A percentile compares a stretch with the other conserved stretches of the same genome.
phyloP scores from a whole-genome alignment of 2,888 invertebrate genomes.

The Cybosia mesomella region DNA sequence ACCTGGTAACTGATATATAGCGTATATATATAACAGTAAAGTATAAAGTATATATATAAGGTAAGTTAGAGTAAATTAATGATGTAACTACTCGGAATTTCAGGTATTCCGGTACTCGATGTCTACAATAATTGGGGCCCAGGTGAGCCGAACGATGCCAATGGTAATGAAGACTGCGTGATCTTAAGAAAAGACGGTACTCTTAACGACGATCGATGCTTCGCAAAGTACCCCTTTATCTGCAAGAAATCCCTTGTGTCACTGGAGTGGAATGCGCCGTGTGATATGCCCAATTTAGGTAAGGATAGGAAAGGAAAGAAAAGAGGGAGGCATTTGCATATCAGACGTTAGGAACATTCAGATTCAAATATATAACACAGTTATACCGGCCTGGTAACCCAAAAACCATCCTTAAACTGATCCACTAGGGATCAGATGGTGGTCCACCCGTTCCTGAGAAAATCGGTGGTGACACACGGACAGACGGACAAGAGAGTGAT shows the following conservation, averaged over 20 bases:
- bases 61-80: not conserved
- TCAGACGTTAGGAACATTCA: too few species aligned
- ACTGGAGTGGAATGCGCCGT: slow-evolving; percentile 69
- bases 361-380: too few species aligned
- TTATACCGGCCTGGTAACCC: too few species aligned
- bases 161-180: slow-evolving; percentile 65
- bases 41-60: too few species aligned
- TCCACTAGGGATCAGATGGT: too few species aligned
- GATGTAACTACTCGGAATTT: slow-evolving; percentile 18
- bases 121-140: slow-evolving; percentile 69
- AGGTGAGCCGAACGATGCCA: slow-evolving; percentile 68
- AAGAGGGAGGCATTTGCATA: too few species aligned
- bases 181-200: slow-evolving; percentile 52
- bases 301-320: not conserved
- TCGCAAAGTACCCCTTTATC: slow-evolving; percentile 63
- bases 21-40: too few species aligned
- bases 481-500: too few species aligned
- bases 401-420: too few species aligned
- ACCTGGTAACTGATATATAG: too few species aligned
- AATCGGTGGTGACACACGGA: too few species aligned
- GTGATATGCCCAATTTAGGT: slow-evolving; percentile 70
- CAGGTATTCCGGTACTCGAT: slow-evolving; percentile 63
- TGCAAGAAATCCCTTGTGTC: slow-evolving; percentile 69
- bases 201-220: slow-evolving; percentile 66
- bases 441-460: too few species aligned